Conservation (phyloP, 2,888 invertebrate genomes). For the Mellilla xanthometata region DNA sequence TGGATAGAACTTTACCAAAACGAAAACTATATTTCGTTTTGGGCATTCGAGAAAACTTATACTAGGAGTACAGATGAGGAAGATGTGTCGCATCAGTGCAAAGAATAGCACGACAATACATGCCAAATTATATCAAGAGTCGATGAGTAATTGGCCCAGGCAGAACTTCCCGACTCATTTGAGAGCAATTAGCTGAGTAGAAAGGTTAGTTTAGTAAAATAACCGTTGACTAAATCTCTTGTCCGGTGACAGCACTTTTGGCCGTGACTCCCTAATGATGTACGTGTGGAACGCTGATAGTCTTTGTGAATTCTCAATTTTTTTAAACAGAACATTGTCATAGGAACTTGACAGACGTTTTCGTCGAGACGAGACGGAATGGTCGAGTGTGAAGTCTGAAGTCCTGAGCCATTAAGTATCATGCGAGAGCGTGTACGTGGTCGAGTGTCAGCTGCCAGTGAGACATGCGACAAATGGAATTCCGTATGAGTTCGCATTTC, state of each 20-base stretch:
- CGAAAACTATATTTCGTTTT: too few species aligned
- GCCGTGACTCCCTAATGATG: constrained; percentile 20
- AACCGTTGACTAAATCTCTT: constrained; percentile 7
- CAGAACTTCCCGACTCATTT: constrained; percentile 18
- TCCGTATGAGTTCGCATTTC: neutral
- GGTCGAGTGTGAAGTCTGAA: neutral
- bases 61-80: too few species aligned
- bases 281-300: constrained; percentile 1
- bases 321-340: neutral
- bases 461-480: constrained; percentile 5
- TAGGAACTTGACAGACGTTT: neutral
- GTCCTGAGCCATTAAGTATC: neutral
- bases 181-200: constrained; percentile 19
- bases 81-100: constrained; percentile 44
- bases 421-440: constrained; percentile 8
- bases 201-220: constrained; percentile 16
- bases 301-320: neutral
- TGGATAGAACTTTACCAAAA: too few species aligned
- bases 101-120: constrained; percentile 54
- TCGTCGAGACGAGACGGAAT: neutral
- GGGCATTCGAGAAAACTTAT: too few species aligned
- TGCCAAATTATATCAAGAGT: constrained; percentile 50
- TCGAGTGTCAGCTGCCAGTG: constrained; percentile 6
- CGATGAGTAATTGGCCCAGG: constrained; percentile 49
- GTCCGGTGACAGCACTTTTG: constrained; percentile 20